Base-by-base conservation (phyloP, 2,113 vertebrate species). In the Pachyramphus minor region DNA sequence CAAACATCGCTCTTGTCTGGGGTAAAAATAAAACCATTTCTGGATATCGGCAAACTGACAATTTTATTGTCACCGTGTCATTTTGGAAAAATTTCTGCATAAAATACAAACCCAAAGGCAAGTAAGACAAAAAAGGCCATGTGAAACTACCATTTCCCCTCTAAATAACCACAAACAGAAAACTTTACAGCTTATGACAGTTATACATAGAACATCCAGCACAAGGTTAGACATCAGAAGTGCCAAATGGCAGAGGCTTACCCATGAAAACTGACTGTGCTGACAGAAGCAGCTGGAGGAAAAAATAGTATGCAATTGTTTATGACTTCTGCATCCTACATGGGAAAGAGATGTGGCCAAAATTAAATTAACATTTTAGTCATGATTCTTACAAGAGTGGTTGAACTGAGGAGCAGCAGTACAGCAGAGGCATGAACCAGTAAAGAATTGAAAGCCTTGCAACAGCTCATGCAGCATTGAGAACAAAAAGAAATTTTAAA, bases 61-160 rank as follows among this genome's bases (percentile, higher is more conserved):
- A 45, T 73, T 96, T 96, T 93, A 89, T 93, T 95, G 89, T 75
- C 21, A 1, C 44, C 58, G 12, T 7, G 44, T 89, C 60, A 69
- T 52, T 83, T 83, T 84, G 78, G 91, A 96, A 94, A 95, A 59
- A 52, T 73, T 85, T 94, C 93, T 90, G 71, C 60, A 39, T 76
- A 83, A 91, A 91, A 87, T 80, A 94, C 49, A 96, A 88, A 87
- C 25, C 14, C 24, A 71, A 94, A 80, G 92, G 45, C 84, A 94
- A 88, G 19, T 27, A 68, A 60, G 62, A 87, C 77, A 84, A 60
- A 93, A 67, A 89, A 37, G 55, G 66, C 72, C 24, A 44, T 4
- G 25, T 89, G 73, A 87, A 94, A 68, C 86, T 84, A 80, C 37
- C 25, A 18, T 82, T 94, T 95, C 84, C 69, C 91, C 83, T 94